Percentiles rank a stretch among this genome's conserved stretches.
These are phyloP conservation scores for Ameiurus melas DNA, from an alignment of 2,113 vertebrate species.

Conservation along the genomic window DNA sequence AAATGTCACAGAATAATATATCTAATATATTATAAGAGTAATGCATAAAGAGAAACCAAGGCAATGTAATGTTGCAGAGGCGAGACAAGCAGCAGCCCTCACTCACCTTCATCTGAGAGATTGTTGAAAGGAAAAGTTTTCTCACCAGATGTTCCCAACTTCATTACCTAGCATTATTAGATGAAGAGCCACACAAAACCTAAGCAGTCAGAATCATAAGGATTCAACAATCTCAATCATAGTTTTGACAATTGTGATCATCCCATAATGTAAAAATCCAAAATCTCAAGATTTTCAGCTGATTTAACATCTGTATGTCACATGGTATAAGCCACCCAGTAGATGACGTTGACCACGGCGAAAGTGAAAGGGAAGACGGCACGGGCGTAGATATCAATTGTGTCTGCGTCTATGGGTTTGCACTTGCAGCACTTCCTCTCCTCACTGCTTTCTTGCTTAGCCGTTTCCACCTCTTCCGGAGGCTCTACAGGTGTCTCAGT, in stretches of 20 bases:
- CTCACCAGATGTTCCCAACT: background rate
- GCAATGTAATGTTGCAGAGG: background rate
- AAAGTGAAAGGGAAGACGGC: slow-evolving; percentile 95
- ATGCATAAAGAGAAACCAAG: background rate
- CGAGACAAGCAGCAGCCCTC: slow-evolving; percentile 6
- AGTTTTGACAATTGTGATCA: background rate
- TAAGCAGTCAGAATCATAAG: background rate
- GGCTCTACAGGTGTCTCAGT: slow-evolving; percentile 64
- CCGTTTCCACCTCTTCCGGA: slow-evolving; percentile 74
- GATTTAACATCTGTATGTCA: slow-evolving; percentile 57
- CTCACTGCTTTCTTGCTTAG: slow-evolving; percentile 46
- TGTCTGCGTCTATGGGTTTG: slow-evolving; percentile 93
- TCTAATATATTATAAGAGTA: background rate
- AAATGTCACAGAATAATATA: background rate
- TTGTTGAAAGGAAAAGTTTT: background rate
- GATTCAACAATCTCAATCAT: background rate
- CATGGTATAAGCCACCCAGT: slow-evolving; percentile 96
- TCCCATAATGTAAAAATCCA: background rate
- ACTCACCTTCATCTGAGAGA: background rate
- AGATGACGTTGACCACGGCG: slow-evolving; percentile 93
- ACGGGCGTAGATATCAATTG: slow-evolving; percentile 93
- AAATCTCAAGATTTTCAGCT: background rate
- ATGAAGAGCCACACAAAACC: background rate
- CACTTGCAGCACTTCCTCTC: slow-evolving; percentile 83
- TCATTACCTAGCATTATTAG: background rate